Evolutionary conservation across 2,113 vertebrate species (phyloP).

Genomic region (Puma concolor): DNA sequence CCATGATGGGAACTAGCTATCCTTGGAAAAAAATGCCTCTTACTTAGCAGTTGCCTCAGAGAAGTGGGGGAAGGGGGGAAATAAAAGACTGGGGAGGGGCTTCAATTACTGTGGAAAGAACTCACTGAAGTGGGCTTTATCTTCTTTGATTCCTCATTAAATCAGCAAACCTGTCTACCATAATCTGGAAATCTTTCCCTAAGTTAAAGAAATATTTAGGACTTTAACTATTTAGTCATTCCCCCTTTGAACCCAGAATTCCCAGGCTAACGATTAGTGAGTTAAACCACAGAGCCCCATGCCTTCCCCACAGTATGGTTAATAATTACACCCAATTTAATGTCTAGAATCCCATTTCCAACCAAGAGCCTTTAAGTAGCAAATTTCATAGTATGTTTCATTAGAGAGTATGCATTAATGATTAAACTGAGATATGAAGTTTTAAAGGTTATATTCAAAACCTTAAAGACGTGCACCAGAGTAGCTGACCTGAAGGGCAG

Average conservation of each 20-base stretch:
- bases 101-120: background rate
- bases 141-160: background rate
- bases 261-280: conserved; percentile 59
- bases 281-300: conserved; percentile 43
- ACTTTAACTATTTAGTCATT: conserved; percentile 24
- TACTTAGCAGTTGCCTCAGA: background rate
- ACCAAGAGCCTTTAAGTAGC: conserved; percentile 1
- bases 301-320: conserved; percentile 37
- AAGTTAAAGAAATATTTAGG: conserved; percentile 20
- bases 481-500: background rate
- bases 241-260: conserved; percentile 40
- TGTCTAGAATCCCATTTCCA: conserved; percentile 69
- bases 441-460: conserved; percentile 32
- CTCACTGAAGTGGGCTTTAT: background rate
- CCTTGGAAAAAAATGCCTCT: background rate
- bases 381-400: conserved; percentile 37
- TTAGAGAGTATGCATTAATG: conserved; percentile 44
- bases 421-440: conserved; percentile 51
- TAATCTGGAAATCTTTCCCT: background rate
- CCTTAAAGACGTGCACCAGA: background rate
- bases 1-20: background rate
- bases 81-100: background rate
- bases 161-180: background rate
- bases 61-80: background rate
- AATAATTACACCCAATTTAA: conserved; percentile 65